Conservation (phyloP, 2,113 vertebrate genomes). For the Anhinga anhinga region DNA sequence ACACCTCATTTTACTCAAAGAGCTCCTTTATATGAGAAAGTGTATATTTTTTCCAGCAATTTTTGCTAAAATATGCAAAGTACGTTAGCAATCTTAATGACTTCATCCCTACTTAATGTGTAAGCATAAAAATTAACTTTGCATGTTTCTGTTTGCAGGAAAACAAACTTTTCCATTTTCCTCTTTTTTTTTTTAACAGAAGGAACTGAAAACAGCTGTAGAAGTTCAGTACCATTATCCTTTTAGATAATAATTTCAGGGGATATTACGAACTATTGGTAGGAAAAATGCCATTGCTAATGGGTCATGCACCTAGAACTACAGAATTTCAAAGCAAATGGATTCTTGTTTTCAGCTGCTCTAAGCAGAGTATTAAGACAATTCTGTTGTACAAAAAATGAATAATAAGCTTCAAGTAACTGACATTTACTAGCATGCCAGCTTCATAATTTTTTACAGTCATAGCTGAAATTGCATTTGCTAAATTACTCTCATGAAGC, state of each 20-base stretch:
- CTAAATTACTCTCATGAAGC: constrained; percentile 8
- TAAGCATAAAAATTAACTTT: neutral
- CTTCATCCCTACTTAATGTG: neutral
- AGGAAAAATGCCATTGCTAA: neutral
- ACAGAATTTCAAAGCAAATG: neutral
- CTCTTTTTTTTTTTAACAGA: neutral
- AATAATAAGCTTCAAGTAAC: constrained; percentile 8
- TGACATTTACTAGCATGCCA: constrained; percentile 8
- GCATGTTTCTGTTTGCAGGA: neutral
- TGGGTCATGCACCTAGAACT: neutral
- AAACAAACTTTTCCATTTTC: neutral
- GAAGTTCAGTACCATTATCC: neutral
- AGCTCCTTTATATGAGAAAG: neutral
- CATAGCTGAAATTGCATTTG: neutral
- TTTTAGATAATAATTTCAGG: neutral
- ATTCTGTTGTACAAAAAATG: neutral
- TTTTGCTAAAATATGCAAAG: neutral
- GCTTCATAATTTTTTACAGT: neutral
- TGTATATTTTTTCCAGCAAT: neutral
- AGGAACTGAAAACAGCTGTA: neutral
- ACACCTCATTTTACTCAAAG: neutral
- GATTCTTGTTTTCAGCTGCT: neutral
- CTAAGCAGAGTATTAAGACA: neutral
- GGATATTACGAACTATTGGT: neutral
- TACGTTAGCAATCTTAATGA: neutral